phyloP scores from a whole-genome alignment of 2,113 vertebrate genomes.

The Odobenus rosmarus region DNA sequence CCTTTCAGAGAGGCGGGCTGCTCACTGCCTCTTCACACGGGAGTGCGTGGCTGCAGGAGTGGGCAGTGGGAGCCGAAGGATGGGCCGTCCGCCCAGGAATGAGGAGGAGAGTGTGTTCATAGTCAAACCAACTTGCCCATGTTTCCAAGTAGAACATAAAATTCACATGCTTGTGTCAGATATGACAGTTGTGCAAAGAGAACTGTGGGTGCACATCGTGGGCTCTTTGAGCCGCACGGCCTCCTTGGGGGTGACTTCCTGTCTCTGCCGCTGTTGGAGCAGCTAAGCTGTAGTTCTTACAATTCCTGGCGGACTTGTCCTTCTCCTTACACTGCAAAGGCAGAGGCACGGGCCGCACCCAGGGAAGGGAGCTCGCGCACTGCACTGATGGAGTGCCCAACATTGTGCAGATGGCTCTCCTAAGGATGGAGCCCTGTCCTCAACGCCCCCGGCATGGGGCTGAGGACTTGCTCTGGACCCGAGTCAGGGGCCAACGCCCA shows the following conservation, averaged over 20 bases:
- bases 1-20: not conserved
- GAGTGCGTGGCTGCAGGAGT: too few species aligned
- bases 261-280: not conserved
- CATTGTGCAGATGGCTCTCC: not conserved
- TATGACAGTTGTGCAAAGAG: too few species aligned
- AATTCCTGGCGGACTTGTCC: too few species aligned
- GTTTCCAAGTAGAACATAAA: not conserved
- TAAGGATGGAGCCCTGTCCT: accelerated
- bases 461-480: not conserved
- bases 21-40: not conserved
- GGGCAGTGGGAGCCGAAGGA: too few species aligned
- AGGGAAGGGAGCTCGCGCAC: too few species aligned
- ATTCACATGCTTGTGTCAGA: accelerated
- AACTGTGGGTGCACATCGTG: accelerated
- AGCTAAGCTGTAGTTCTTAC: not conserved
- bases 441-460: accelerated
- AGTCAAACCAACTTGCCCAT: accelerated
- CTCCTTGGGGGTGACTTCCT: not conserved
- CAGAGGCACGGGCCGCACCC: accelerated
- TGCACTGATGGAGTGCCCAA: accelerated
- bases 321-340: not conserved
- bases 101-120: not conserved
- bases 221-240: not conserved
- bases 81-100: too few species aligned
- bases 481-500: too few species aligned